phyloP scores from a whole-genome alignment of 1,140 invertebrate genomes.

The Medauroidea extradentata region DNA sequence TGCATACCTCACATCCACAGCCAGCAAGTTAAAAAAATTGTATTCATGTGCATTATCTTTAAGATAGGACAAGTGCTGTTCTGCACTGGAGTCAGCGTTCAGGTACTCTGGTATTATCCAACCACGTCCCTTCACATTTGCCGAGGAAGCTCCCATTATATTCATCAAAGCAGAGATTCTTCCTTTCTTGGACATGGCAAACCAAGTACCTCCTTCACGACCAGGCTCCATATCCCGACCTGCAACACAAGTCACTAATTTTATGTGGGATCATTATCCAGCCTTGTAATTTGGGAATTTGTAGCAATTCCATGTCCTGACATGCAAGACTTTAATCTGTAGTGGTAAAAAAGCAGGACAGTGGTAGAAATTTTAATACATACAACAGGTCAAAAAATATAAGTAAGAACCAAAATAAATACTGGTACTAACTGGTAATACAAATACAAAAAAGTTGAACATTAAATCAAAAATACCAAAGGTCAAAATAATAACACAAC shows the following conservation, averaged over 20 bases:
- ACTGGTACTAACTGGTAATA: too few species aligned
- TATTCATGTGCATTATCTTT: conserved; percentile 50
- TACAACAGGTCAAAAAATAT: too few species aligned
- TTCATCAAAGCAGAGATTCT: conserved; percentile 65
- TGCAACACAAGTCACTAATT: conserved; percentile 32
- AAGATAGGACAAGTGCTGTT: conserved; percentile 52
- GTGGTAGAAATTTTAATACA: too few species aligned
- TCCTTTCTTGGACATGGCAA: conserved; percentile 57
- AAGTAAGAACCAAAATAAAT: too few species aligned
- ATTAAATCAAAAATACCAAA: too few species aligned
- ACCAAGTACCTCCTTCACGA: conserved; percentile 71
- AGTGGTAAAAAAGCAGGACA: too few species aligned
- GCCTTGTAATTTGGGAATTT: too few species aligned
- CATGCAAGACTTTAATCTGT: too few species aligned
- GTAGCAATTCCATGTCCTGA: too few species aligned
- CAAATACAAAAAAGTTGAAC: too few species aligned
- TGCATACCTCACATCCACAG: conserved; percentile 58
- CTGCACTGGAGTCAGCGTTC: conserved; percentile 40
- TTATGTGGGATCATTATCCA: too few species aligned
- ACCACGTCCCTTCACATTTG: conserved; percentile 57
- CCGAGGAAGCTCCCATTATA: conserved; percentile 49
- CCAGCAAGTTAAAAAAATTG: conserved; percentile 64
- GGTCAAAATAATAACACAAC: too few species aligned
- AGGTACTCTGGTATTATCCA: conserved; percentile 62
- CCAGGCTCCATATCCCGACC: conserved; percentile 67